Evolutionary conservation across 2,888 invertebrate species (phyloP).

Genomic region (Hyles lineata): DNA sequence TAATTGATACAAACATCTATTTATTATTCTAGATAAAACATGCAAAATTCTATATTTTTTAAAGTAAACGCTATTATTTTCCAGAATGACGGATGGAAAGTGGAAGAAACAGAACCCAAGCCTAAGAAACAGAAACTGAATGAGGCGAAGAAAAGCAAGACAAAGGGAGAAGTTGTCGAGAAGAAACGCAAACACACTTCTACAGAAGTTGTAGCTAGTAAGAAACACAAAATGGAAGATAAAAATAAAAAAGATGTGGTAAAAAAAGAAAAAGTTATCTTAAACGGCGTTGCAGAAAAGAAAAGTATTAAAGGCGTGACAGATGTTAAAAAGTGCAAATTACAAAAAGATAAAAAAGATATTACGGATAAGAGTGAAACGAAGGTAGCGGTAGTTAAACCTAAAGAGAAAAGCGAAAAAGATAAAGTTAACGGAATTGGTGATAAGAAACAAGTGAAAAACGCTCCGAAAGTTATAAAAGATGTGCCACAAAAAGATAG

Average conservation of each 20-base stretch:
- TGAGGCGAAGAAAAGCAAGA: slow-evolving; percentile 62
- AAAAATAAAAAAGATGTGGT: slow-evolving; percentile 37
- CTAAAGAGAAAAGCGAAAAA: slow-evolving; percentile 32
- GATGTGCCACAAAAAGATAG: not conserved
- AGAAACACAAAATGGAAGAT: slow-evolving; percentile 40
- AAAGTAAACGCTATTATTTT: slow-evolving; percentile 23
- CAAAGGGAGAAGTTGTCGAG: slow-evolving; percentile 42
- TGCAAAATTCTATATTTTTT: not conserved
- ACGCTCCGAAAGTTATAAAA: not conserved
- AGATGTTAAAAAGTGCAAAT: slow-evolving; percentile 28
- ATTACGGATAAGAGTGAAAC: slow-evolving; percentile 26
- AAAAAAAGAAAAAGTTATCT: slow-evolving; percentile 36
- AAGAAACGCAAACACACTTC: slow-evolving; percentile 42
- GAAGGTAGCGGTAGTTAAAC: slow-evolving; percentile 26
- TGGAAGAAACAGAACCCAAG: slow-evolving; percentile 53
- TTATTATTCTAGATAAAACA: not conserved
- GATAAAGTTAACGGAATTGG: slow-evolving; percentile 29
- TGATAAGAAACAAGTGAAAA: not conserved
- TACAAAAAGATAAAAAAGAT: slow-evolving; percentile 32
- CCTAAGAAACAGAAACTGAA: slow-evolving; percentile 49
- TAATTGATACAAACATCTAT: not conserved
- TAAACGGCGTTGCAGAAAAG: slow-evolving; percentile 41
- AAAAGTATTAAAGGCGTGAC: slow-evolving; percentile 39
- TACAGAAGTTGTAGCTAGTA: slow-evolving; percentile 30
- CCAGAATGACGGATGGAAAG: slow-evolving; percentile 68